Base-by-base conservation (phyloP, 2,888 invertebrate genomes). In the Conops quadrifasciatus region DNA sequence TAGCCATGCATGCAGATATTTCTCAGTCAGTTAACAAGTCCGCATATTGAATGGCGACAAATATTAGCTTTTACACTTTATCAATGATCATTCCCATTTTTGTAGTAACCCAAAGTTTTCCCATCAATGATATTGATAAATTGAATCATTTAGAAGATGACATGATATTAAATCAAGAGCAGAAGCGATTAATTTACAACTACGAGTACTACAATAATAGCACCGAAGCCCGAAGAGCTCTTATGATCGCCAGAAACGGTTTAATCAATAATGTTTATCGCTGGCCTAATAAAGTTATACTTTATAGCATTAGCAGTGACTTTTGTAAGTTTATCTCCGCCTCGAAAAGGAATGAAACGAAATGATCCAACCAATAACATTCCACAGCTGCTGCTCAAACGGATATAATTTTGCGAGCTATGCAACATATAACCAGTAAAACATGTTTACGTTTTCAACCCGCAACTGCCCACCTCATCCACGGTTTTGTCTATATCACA, bases 361-460 rank as follows among this genome's bases (percentile, higher is more conserved):
- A 4, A 56, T 56, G 13, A 21, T 56, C 13, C 24, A 21, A 24
- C 5, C n/a, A 2, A 56, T 21, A 56, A 21, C 28, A 26, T 51
- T n/a, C 15, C 26, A 2, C 28, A 67, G 67, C 59, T 1, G n/a
- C 19, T 11, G 2, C 11, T 13, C 47, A 67, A 19, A 24, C 36
- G 28, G 0, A 71, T 76, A 1, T 19, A 43, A 67, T 67, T 15
- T 4, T n/a, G 13, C 13, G 5, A 1, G 76, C 77, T 36, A 80
- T 80, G 78, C 5, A n/a, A 0, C 47, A 62, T 11, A 77, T 80
- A 62, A 73, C 78, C 0, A 43, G 19, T 0, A 59, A 67, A 9
- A 76, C 73, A 24, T 80, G 80, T 62, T 24, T 80, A 0, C 72
- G 68, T 21, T 79, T 79, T 47, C 15, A 1, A 9, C 15, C 19